A percentile compares a stretch with the other conserved stretches of the same genome.
Conservation (phyloP, 2,888 invertebrate species). For the Athalia cordata region DNA sequence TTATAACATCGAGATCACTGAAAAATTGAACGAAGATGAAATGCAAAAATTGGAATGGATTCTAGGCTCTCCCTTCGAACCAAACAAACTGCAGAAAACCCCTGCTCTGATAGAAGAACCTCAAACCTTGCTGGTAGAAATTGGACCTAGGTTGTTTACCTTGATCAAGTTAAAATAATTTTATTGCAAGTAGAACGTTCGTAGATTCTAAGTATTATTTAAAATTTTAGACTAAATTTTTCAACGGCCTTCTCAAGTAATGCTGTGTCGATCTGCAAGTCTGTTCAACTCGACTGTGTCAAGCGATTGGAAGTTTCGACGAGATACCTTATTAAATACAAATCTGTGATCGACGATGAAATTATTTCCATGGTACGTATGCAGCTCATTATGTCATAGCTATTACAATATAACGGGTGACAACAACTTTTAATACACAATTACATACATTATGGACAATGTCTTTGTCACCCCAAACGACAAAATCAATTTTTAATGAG, state of each 20-base stretch:
- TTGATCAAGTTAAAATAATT: slow-evolving; percentile 42
- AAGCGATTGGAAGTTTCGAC: slow-evolving; percentile 88
- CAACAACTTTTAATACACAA: too few species aligned
- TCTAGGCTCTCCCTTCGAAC: slow-evolving; percentile 82
- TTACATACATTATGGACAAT: neutral
- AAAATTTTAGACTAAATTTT: slow-evolving; percentile 86
- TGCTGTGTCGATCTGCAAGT: slow-evolving; percentile 94
- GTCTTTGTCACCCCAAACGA: neutral
- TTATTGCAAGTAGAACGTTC: neutral
- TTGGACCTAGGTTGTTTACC: slow-evolving; percentile 86
- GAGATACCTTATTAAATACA: slow-evolving; percentile 82
- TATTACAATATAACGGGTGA: neutral
- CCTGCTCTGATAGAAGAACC: slow-evolving; percentile 63
- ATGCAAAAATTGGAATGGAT: slow-evolving; percentile 85
- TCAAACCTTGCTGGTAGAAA: slow-evolving; percentile 82
- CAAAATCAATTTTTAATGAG: slow-evolving; percentile 2
- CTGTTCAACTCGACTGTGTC: slow-evolving; percentile 85
- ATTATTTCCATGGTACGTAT: slow-evolving; percentile 62
- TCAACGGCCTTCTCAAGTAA: slow-evolving; percentile 97
- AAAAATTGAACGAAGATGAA: slow-evolving; percentile 78
- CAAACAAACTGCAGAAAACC: slow-evolving; percentile 76
- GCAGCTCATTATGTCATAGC: neutral
- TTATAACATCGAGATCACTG: slow-evolving; percentile 81
- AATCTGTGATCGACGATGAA: slow-evolving; percentile 69
- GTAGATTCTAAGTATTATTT: neutral